Conservation (phyloP, 2,113 vertebrate species). For the Rhizomys pruinosus region DNA sequence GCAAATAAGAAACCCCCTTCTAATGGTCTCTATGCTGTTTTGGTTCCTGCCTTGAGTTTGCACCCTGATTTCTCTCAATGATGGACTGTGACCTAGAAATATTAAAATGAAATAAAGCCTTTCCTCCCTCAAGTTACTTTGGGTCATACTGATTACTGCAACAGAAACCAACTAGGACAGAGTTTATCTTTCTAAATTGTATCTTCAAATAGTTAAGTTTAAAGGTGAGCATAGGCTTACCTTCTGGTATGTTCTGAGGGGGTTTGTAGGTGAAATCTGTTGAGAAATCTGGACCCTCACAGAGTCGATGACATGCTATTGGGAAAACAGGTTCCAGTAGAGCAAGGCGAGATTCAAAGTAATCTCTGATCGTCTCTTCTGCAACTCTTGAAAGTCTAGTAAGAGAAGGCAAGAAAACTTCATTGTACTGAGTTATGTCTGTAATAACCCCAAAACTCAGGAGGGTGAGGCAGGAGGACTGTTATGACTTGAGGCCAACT, state of each 20-base stretch:
- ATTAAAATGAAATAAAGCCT: too few relatives aligned
- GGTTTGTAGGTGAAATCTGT: constrained; percentile 93
- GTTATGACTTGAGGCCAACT: not conserved
- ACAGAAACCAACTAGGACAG: too few relatives aligned
- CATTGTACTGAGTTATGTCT: not conserved
- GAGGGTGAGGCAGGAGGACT: not conserved
- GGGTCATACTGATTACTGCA: too few relatives aligned
- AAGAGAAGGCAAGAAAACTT: not conserved
- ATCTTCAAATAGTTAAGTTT: not conserved
- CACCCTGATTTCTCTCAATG: too few relatives aligned
- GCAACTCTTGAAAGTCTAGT: constrained; percentile 93
- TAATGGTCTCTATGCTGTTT: too few relatives aligned
- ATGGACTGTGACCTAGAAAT: too few relatives aligned
- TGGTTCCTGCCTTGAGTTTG: too few relatives aligned
- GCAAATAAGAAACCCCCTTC: too few relatives aligned
- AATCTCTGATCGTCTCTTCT: constrained; percentile 93
- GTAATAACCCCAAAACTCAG: not conserved
- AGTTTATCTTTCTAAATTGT: not conserved
- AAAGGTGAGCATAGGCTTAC: constrained; percentile 80
- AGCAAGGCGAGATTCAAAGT: constrained; percentile 93
- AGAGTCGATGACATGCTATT: constrained; percentile 95
- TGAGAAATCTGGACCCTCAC: constrained; percentile 96
- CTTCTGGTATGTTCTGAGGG: constrained; percentile 90
- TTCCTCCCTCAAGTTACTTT: too few relatives aligned
- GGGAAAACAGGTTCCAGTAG: constrained; percentile 95